A percentile compares a stretch with the other conserved stretches of the same genome.
phyloP scores from a whole-genome alignment of 1,140 invertebrate species.

The Lethrus apterus region DNA sequence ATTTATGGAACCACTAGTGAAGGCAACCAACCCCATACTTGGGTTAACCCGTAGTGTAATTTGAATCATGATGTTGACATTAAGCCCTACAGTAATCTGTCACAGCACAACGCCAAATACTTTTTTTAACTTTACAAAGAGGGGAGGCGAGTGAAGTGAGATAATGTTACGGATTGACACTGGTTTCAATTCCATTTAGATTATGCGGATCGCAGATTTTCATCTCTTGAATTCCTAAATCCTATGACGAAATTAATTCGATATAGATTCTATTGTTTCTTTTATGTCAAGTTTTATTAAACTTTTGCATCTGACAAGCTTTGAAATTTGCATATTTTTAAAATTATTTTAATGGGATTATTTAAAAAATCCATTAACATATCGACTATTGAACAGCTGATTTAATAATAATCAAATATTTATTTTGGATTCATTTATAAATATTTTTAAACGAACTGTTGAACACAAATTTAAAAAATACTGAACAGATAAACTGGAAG shows the following conservation, averaged over 20 bases:
- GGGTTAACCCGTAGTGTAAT: conserved; percentile 33
- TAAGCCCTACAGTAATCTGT: conserved; percentile 39
- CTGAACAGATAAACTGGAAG: no score
- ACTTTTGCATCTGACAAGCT: neutral
- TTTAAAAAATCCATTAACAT: neutral
- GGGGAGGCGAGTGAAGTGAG: conserved; percentile 28
- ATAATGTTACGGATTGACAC: conserved; percentile 38
- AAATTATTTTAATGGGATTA: conserved; percentile 13
- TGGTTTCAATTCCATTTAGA: conserved; percentile 39
- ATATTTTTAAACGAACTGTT: no score
- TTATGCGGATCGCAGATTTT: conserved; percentile 36
- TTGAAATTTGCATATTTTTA: conserved; percentile 17
- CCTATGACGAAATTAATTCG: conserved; percentile 34
- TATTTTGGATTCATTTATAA: no score
- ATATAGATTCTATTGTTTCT: conserved; percentile 23
- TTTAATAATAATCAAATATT: no score
- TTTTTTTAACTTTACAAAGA: conserved; percentile 33
- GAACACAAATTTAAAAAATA: no score
- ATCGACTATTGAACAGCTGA: no score
- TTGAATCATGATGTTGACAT: conserved; percentile 40
- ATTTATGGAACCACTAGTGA: no score
- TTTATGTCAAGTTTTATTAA: conserved; percentile 3
- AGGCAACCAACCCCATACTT: conserved; percentile 11
- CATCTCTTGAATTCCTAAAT: conserved; percentile 31
- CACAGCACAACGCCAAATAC: conserved; percentile 35